phyloP scores from a whole-genome alignment of 2,113 vertebrate genomes.

The Urocolius indicus region DNA sequence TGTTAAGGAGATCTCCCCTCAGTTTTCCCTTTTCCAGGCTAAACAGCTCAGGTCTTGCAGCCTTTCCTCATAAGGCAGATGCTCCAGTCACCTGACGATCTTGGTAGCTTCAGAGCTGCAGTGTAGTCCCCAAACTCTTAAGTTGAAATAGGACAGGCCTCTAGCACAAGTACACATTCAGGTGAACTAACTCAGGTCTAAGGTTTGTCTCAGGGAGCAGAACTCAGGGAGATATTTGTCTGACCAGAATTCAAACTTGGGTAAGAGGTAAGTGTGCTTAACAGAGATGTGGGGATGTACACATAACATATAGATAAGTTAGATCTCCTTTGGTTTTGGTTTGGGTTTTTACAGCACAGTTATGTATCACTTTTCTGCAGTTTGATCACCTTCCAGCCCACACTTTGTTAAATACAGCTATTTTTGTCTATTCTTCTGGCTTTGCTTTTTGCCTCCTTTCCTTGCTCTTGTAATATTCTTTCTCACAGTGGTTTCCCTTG shows the following conservation, averaged over 20 bases:
- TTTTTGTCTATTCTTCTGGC: background rate
- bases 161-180: accelerated
- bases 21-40: too few relatives aligned
- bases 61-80: too few relatives aligned
- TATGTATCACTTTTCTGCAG: background rate
- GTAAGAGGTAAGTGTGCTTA: background rate
- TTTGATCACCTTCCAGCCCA: background rate
- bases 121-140: background rate
- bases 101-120: background rate
- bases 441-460: background rate
- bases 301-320: background rate
- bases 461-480: background rate
- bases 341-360: background rate
- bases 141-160: background rate
- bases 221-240: background rate
- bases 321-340: background rate
- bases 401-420: background rate
- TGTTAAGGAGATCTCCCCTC: too few relatives aligned
- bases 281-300: background rate
- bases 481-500: background rate
- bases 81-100: too few relatives aligned
- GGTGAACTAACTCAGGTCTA: background rate
- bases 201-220: background rate
- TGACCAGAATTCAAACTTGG: background rate
- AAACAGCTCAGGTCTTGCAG: too few relatives aligned